Conservation (phyloP, 2,888 invertebrate genomes). For the Rutpela maculata region DNA sequence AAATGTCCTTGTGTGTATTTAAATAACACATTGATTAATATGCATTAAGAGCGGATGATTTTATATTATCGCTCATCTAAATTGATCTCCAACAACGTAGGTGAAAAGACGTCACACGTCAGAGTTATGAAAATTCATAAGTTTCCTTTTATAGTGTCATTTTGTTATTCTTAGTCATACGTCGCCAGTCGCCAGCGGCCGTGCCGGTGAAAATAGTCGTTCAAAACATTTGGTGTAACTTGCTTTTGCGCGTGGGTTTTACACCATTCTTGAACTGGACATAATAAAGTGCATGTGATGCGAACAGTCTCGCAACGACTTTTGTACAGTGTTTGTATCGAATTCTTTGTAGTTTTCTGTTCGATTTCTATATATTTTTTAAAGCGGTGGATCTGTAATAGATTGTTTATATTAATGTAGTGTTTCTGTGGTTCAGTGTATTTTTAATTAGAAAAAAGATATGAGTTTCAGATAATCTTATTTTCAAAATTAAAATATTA, state of each 20-base stretch:
- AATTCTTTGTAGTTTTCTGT: constrained; percentile 5
- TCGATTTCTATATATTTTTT: neutral
- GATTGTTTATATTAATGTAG: neutral
- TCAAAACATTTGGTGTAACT: constrained; percentile 17
- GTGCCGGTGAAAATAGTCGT: constrained; percentile 26
- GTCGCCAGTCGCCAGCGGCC: neutral
- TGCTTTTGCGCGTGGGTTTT: constrained; percentile 38
- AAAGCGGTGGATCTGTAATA: neutral
- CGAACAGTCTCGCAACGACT: constrained; percentile 29
- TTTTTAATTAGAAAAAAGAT: neutral
- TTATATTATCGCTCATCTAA: neutral
- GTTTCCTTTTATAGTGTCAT: constrained; percentile 29
- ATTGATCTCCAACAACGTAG: constrained; percentile 11
- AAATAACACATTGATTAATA: neutral
- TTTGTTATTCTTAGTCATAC: constrained; percentile 31
- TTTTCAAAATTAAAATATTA: neutral
- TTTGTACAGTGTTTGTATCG: constrained; percentile 40
- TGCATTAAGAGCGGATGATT: neutral
- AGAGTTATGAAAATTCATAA: constrained; percentile 21
- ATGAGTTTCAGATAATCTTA: neutral
- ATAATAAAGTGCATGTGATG: constrained; percentile 19
- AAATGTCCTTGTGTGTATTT: neutral
- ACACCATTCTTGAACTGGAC: constrained; percentile 28
- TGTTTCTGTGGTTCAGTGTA: neutral
- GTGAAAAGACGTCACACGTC: constrained; percentile 18